A percentile compares a stretch with the other conserved stretches of the same genome.
phyloP scores from a whole-genome alignment of 2,888 invertebrate genomes.

The Tipula lateralis region DNA sequence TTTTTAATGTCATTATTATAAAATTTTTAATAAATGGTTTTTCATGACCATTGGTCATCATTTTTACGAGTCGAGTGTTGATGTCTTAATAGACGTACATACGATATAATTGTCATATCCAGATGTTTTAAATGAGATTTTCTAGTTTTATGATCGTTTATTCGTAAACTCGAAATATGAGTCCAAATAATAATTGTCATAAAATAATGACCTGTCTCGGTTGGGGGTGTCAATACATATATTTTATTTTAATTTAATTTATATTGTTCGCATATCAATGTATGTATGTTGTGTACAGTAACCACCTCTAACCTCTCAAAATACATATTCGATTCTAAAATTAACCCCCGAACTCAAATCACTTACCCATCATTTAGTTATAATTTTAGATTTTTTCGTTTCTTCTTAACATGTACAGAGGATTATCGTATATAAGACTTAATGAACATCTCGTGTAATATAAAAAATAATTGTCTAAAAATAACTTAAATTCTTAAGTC shows the following conservation, averaged over 20 bases:
- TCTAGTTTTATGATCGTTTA: neutral
- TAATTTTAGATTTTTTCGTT: neutral
- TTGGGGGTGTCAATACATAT: neutral
- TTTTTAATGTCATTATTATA: neutral
- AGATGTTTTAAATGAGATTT: neutral
- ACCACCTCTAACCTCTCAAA: neutral
- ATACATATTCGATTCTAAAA: neutral
- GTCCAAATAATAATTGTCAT: neutral
- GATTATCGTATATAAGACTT: neutral
- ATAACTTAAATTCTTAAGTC: conserved; percentile 11
- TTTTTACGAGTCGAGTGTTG: neutral
- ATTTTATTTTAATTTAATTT: neutral
- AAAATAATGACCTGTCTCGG: neutral
- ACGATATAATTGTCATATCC: neutral
- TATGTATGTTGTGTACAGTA: neutral
- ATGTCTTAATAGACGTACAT: conserved; percentile 12
- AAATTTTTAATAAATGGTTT: neutral
- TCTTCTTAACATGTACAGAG: neutral
- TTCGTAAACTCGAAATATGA: neutral
- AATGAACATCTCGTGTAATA: neutral
- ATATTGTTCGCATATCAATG: neutral
- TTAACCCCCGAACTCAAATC: conserved; percentile 1
- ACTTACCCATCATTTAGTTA: conserved; percentile 9
- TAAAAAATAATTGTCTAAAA: neutral
- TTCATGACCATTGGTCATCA: conserved; percentile 2